A percentile compares a stretch with the other conserved stretches of the same genome.
Conservation (phyloP, 2,797 vertebrate species). For the Sebastes cheni region DNA sequence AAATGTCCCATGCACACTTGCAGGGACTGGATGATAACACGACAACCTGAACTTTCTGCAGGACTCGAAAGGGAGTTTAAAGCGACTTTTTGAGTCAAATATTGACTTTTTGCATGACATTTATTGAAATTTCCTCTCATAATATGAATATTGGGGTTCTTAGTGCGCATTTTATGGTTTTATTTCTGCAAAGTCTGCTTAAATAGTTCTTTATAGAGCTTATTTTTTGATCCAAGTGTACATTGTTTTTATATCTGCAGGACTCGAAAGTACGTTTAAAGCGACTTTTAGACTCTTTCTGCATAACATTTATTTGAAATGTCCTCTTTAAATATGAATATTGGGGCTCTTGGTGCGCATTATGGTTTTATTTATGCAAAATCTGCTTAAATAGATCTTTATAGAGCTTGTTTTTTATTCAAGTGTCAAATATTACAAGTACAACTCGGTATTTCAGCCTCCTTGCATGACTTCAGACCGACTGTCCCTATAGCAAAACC, state of each 20-base stretch:
- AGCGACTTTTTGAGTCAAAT: neutral
- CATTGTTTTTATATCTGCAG: too few relatives aligned
- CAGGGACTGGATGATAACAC: neutral
- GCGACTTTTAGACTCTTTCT: too few relatives aligned
- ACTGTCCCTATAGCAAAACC: neutral
- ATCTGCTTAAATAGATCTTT: too few relatives aligned
- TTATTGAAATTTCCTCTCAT: neutral
- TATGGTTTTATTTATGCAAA: too few relatives aligned
- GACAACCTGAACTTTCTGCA: neutral
- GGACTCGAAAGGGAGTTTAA: neutral
- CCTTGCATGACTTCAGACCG: neutral
- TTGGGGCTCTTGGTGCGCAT: too few relatives aligned
- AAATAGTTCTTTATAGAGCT: neutral
- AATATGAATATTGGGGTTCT: neutral
- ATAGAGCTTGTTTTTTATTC: neutral
- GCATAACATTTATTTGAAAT: too few relatives aligned
- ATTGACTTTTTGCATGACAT: neutral
- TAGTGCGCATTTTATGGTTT: neutral
- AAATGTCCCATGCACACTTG: neutral
- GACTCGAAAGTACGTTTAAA: too few relatives aligned
- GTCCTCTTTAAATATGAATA: too few relatives aligned
- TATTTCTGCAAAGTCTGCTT: neutral
- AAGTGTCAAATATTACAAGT: too few relatives aligned
- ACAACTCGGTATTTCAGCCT: neutral
- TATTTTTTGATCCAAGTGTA: fast-evolving